These are phyloP conservation scores for Plodia interpunctella DNA, from an alignment of 1,140 invertebrate species.

Conservation along the genomic window DNA sequence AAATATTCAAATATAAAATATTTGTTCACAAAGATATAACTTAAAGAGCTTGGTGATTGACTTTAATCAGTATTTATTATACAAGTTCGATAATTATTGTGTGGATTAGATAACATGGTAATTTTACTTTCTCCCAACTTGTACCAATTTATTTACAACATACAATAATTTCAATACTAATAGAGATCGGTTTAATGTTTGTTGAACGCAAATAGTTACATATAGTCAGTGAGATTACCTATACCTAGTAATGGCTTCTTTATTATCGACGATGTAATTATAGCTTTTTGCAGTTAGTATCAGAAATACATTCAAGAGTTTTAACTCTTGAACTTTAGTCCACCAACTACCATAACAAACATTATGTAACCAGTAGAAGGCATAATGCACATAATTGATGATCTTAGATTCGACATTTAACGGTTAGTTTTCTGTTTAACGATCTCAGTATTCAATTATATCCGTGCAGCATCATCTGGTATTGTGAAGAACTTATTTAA, in stretches of 20 bases:
- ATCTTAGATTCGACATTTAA: not conserved
- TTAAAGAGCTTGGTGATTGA: not conserved
- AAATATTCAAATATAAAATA: no score
- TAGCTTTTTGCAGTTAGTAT: not conserved
- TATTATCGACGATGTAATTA: not conserved
- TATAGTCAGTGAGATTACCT: no score
- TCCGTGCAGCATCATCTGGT: not conserved
- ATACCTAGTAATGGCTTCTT: no score
- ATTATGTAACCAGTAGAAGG: not conserved
- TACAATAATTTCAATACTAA: no score
- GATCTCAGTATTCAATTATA: not conserved
- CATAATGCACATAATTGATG: not conserved
- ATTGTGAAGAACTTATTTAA: not conserved
- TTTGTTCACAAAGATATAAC: not conserved
- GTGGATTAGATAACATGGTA: not conserved
- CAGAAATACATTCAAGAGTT: not conserved
- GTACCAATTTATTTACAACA: not conserved
- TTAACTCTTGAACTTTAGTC: no score
- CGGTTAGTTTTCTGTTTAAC: not conserved
- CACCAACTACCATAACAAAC: not conserved
- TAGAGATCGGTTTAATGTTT: no score
- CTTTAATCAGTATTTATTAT: not conserved
- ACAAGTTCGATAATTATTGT: constrained; percentile 1
- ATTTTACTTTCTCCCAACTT: not conserved
- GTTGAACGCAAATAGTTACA: no score